Base-by-base conservation (phyloP, 2,888 invertebrate genomes). In the Mayetiola destructor region DNA sequence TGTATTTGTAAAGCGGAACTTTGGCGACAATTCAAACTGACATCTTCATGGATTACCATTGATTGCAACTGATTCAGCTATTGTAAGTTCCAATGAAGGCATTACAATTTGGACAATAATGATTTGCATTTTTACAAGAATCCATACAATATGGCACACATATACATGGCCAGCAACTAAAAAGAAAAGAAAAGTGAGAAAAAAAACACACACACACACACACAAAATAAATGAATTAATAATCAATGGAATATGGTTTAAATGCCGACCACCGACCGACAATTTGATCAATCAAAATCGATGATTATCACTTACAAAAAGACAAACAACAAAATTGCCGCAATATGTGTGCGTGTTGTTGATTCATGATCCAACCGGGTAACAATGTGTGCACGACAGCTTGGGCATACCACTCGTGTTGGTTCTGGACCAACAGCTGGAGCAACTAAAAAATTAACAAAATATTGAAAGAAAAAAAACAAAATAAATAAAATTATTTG, bases 131-230 rank as follows among this genome's bases (percentile, higher is more conserved):
- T 63, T 73, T 74, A 62, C 77, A 79, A 14, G 76, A 74, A 59
- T 78, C 73, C 68, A 76, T 71, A 64, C 77, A 80, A 64, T 80
- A 80, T 0, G 80, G 80, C 16, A 80, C 59, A 52, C 76, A 76
- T n/a, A 74, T 72, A 59, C 77, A 78, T 0, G 77, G 77, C 77
- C 78, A 79, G 60, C 71, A 70, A 56, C 72, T 72, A 63, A 8
- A 59, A 57, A 20, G 30, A 14, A 53, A 52, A 42, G 37, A 16
- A n/a, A n/a, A n/a, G 4, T 16, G 14, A 36, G 14, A 36, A 36
- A 36, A 36, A 36, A 36, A 36, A 3, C 18, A 5, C 10, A 40
- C 39, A 40, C 6, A 40, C 16, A 48, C 23, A 48, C 3, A 27
- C 48, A 48, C 2, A 40, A 18, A 3, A 40, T 6, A 2, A 48